Evolutionary conservation across 2,797 vertebrate species (phyloP).

Genomic region (Aeoliscus strigatus): DNA sequence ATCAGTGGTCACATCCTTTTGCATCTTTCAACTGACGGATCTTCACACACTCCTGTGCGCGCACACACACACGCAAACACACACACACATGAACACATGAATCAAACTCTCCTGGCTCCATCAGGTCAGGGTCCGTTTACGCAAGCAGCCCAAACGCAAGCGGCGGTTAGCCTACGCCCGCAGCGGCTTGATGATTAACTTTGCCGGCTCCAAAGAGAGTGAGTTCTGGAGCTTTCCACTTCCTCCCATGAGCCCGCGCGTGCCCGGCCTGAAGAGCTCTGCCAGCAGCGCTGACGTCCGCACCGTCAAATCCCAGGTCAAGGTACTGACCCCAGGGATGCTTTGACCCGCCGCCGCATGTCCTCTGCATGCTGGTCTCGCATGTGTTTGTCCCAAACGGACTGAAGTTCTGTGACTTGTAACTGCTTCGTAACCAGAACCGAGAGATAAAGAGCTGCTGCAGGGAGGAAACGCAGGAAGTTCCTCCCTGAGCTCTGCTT

Average conservation of each 20-base stretch:
- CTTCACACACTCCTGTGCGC: not conserved
- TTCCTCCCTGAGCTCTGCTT: too few relatives aligned
- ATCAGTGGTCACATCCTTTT: too few relatives aligned
- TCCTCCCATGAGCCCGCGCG: conserved; percentile 62
- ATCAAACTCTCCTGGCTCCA: conserved; percentile 52
- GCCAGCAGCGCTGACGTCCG: conserved; percentile 52
- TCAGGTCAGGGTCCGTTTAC: conserved; percentile 58
- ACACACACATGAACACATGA: conserved; percentile 17
- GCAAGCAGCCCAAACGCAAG: conserved; percentile 63
- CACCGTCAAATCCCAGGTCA: conserved; percentile 39
- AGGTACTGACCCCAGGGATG: conserved; percentile 55
- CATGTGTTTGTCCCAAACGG: conserved; percentile 40
- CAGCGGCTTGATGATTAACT: conserved; percentile 68
- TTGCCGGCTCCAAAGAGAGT: conserved; percentile 57
- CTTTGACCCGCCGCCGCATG: not conserved
- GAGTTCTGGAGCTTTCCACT: conserved; percentile 78
- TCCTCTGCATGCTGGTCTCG: conserved; percentile 53
- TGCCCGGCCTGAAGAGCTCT: conserved; percentile 57
- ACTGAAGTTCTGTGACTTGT: conserved; percentile 16
- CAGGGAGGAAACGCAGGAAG: conserved; percentile 4
- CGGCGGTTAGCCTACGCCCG: conserved; percentile 71
- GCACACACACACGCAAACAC: too few relatives aligned
- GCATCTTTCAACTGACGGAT: too few relatives aligned
- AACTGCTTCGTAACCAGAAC: conserved; percentile 17
- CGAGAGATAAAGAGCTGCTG: conserved; percentile 19